These are phyloP conservation scores for Spea multiplicata DNA, from an alignment of 2,113 vertebrate species.

Conservation along the genomic window DNA sequence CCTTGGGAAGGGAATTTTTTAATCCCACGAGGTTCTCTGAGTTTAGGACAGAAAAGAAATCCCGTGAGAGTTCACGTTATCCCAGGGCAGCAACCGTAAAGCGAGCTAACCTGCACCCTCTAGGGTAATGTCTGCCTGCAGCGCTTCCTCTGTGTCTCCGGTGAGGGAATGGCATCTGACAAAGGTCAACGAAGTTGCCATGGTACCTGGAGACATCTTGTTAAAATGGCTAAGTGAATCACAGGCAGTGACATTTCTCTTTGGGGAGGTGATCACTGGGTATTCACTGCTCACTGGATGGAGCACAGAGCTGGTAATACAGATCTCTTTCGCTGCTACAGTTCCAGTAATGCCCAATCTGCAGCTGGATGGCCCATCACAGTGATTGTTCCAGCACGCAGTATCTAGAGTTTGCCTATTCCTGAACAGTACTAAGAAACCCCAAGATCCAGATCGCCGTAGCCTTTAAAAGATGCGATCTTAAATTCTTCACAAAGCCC, in stretches of 20 bases:
- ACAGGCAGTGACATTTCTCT: background rate
- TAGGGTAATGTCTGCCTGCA: conserved; percentile 10
- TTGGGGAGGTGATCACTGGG: background rate
- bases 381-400: too few relatives aligned
- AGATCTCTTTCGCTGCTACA: too few relatives aligned
- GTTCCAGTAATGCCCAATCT: too few relatives aligned
- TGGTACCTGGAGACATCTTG: conserved; percentile 23
- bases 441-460: too few relatives aligned
- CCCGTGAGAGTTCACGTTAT: background rate
- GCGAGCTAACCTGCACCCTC: background rate
- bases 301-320: too few relatives aligned
- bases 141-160: conserved; percentile 1
- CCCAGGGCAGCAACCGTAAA: background rate
- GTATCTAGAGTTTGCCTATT: too few relatives aligned
- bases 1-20: conserved; percentile 45
- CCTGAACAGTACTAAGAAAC: too few relatives aligned
- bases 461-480: too few relatives aligned
- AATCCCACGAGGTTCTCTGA: background rate
- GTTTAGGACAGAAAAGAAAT: conserved; percentile 6
- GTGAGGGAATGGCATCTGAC: conserved; percentile 23
- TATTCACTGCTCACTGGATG: too few relatives aligned
- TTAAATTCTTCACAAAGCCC: too few relatives aligned
- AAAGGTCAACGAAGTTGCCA: conserved; percentile 42
- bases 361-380: too few relatives aligned
- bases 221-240: background rate